A percentile compares a stretch with the other conserved stretches of the same genome.
Evolutionary conservation across 2,113 vertebrate species (phyloP).

Genomic region (Sarotherodon lohbergeri): DNA sequence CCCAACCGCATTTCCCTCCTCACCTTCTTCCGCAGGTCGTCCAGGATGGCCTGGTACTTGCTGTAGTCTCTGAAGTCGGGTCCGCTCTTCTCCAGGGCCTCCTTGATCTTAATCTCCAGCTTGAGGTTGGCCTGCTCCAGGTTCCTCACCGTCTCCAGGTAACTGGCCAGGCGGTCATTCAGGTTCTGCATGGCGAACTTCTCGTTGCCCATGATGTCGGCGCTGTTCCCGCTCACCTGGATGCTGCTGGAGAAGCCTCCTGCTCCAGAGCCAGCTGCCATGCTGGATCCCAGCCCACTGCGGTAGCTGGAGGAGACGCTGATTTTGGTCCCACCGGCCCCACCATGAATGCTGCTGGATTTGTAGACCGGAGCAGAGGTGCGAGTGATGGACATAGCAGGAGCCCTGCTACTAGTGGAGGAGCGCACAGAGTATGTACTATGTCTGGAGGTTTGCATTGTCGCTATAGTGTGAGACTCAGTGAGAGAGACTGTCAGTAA

Average conservation of each 20-base stretch:
- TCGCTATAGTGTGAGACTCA: slow-evolving; percentile 39
- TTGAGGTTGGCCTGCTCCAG: slow-evolving; percentile 77
- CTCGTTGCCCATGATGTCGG: slow-evolving; percentile 76
- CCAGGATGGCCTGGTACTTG: slow-evolving; percentile 71
- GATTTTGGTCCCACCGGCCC: slow-evolving; percentile 54
- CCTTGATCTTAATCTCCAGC: slow-evolving; percentile 76
- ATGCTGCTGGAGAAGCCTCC: slow-evolving; percentile 56
- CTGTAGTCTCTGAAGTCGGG: slow-evolving; percentile 76
- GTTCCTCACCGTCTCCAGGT: slow-evolving; percentile 75
- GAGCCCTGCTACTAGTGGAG: slow-evolving; percentile 34
- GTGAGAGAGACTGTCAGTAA: slow-evolving; percentile 26
- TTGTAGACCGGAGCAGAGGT: slow-evolving; percentile 49
- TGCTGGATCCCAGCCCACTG: slow-evolving; percentile 19
- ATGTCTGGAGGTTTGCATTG: slow-evolving; percentile 52
- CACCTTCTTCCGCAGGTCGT: slow-evolving; percentile 76
- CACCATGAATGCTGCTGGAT: slow-evolving; percentile 59
- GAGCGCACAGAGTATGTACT: slow-evolving; percentile 57
- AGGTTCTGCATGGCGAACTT: slow-evolving; percentile 80
- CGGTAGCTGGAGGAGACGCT: slow-evolving; percentile 51
- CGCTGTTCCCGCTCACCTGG: slow-evolving; percentile 59
- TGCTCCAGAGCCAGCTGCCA: slow-evolving; percentile 23
- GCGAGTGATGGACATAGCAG: slow-evolving; percentile 43
- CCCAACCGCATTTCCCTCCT: slow-evolving; percentile 7
- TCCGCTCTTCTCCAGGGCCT: slow-evolving; percentile 74
- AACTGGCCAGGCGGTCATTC: slow-evolving; percentile 76